Conservation (phyloP, 2,113 vertebrate species). For the Pycnonotus jocosus region DNA sequence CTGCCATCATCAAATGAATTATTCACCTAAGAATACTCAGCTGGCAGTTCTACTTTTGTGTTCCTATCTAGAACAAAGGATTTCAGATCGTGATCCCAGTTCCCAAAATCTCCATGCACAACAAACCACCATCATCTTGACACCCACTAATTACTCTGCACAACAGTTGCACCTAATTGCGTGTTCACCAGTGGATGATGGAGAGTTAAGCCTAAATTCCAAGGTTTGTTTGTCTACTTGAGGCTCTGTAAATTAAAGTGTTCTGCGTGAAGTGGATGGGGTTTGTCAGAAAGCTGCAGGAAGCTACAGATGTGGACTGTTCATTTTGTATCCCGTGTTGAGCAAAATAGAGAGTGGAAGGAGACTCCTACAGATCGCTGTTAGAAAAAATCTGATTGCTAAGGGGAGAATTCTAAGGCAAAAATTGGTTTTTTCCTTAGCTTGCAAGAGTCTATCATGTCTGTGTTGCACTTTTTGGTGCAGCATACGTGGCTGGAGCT, state of each 20-base stretch:
- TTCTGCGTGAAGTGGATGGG: background rate
- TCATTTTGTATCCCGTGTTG: background rate
- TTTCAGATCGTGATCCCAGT: background rate
- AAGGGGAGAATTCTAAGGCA: background rate
- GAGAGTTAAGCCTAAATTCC: background rate
- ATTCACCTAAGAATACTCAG: background rate
- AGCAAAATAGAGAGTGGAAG: background rate
- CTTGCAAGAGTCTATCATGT: background rate
- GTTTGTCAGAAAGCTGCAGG: background rate
- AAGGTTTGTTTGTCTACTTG: background rate
- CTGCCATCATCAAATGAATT: background rate
- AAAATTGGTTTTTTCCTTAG: background rate
- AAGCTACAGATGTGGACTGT: background rate
- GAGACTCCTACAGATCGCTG: background rate
- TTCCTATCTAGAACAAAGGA: background rate
- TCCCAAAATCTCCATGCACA: background rate
- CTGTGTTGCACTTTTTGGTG: too few species aligned
- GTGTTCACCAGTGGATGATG: background rate
- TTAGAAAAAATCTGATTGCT: background rate
- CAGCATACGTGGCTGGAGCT: too few species aligned
- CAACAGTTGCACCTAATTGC: background rate
- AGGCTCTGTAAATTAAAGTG: background rate
- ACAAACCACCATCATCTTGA: background rate
- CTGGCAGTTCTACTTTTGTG: background rate
- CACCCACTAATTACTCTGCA: background rate